Conservation (phyloP, 2,888 invertebrate species). For the Caenorhabditis japonica region DNA sequence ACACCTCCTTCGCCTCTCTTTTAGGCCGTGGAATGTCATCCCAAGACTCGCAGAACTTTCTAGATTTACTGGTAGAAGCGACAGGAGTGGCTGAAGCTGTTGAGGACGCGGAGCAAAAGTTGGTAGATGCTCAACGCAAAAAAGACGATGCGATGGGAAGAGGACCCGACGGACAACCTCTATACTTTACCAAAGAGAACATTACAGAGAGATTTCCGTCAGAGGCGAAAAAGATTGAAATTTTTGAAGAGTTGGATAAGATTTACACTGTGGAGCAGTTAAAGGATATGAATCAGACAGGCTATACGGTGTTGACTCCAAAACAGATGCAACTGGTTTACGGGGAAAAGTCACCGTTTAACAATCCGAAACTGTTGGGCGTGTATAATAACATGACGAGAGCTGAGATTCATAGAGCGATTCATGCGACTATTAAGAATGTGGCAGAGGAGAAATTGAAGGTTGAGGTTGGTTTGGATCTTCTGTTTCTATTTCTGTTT, state of each 20-base stretch:
- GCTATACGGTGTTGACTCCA: slow-evolving; percentile 65
- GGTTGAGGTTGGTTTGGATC: slow-evolving; percentile 33
- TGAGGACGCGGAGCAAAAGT: slow-evolving; percentile 51
- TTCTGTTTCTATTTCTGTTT: too few species aligned
- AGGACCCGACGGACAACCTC: slow-evolving; percentile 55
- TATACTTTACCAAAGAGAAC: slow-evolving; percentile 72
- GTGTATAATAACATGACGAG: slow-evolving; percentile 42
- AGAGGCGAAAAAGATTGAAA: slow-evolving; percentile 66
- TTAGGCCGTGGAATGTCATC: slow-evolving; percentile 9
- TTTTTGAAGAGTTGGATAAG: slow-evolving; percentile 63
- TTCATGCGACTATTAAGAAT: slow-evolving; percentile 43
- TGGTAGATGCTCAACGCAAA: slow-evolving; percentile 27
- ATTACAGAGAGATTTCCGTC: slow-evolving; percentile 54
- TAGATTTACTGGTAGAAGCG: slow-evolving; percentile 47
- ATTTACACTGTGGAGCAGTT: slow-evolving; percentile 63
- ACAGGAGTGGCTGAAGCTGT: slow-evolving; percentile 50
- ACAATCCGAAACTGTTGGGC: slow-evolving; percentile 52
- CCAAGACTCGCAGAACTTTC: slow-evolving; percentile 35
- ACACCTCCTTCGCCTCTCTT: slow-evolving; percentile 30
- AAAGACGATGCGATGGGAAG: slow-evolving; percentile 44
- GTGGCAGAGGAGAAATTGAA: slow-evolving; percentile 51
- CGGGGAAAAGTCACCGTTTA: slow-evolving; percentile 64
- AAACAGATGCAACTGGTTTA: slow-evolving; percentile 68
- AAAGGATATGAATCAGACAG: slow-evolving; percentile 66
- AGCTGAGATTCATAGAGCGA: slow-evolving; percentile 28